phyloP scores from a whole-genome alignment of 2,888 invertebrate species.

The Apotomis turbidana region DNA sequence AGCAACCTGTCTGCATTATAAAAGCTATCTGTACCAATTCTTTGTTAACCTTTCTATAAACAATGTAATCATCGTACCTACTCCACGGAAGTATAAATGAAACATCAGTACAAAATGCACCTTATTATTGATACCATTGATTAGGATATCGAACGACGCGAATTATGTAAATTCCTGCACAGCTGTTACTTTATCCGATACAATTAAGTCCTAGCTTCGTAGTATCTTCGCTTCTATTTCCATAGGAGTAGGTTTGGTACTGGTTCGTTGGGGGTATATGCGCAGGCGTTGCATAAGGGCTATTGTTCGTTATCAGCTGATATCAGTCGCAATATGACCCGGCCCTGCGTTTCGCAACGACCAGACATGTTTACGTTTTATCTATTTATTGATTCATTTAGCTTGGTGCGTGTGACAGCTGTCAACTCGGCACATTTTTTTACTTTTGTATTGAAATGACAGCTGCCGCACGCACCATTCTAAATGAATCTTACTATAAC shows the following conservation, averaged over 20 bases:
- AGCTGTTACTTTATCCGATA: constrained; percentile 59
- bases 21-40: constrained; percentile 2
- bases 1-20: neutral
- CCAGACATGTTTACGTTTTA: constrained; percentile 27
- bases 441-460: no score
- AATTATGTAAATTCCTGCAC: constrained; percentile 72
- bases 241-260: neutral
- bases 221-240: neutral
- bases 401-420: no score
- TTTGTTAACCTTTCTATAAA: constrained; percentile 27
- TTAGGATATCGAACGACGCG: constrained; percentile 44
- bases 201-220: constrained; percentile 37
- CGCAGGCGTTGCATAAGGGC: constrained; percentile 76
- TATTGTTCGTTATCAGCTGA: constrained; percentile 70
- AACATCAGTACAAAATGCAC: neutral
- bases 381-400: neutral
- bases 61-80: constrained; percentile 17
- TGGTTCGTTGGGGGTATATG: constrained; percentile 53
- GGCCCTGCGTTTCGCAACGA: constrained; percentile 33
- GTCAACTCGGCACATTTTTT: no score
- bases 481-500: no score
- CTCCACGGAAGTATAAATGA: constrained; percentile 31
- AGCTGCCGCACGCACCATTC: no score
- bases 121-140: constrained; percentile 4
- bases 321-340: constrained; percentile 37